Percentiles rank a stretch among this genome's conserved stretches.
Evolutionary conservation across 2,888 invertebrate species (phyloP).

Genomic region (Aporophyla lueneburgensis): DNA sequence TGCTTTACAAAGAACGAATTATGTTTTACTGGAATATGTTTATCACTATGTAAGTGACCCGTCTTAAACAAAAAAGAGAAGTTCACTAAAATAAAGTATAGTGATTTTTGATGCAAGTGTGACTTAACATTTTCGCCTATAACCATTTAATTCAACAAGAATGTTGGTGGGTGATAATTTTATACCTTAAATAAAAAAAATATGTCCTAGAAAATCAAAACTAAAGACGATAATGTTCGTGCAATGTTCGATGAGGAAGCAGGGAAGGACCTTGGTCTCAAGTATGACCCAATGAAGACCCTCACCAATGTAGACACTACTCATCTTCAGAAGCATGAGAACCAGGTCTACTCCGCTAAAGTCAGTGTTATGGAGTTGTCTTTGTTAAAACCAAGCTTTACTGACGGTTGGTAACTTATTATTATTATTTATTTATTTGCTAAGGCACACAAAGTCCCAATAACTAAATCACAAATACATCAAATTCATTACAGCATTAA

Average conservation of each 20-base stretch:
- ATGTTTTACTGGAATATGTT: background rate
- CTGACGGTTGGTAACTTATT: constrained; percentile 27
- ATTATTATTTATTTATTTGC: too few species aligned
- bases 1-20: background rate
- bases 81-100: background rate
- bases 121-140: background rate
- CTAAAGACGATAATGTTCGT: constrained; percentile 76
- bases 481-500: too few species aligned
- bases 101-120: background rate
- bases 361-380: constrained; percentile 9
- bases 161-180: background rate
- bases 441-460: too few species aligned
- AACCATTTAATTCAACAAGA: background rate
- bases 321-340: constrained; percentile 15
- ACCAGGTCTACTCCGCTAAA: background rate
- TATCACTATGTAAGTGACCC: background rate
- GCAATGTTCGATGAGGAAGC: constrained; percentile 76
- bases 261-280: constrained; percentile 72
- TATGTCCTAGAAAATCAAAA: constrained; percentile 75
- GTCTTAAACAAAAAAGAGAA: too few species aligned
- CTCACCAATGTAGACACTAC: constrained; percentile 72
- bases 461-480: too few species aligned
- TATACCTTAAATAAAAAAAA: background rate
- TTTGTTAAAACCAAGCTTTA: constrained; percentile 7
- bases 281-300: constrained; percentile 79